Base-by-base conservation (phyloP, 1,140 invertebrate species). In the Caenorhabditis tropicalis region DNA sequence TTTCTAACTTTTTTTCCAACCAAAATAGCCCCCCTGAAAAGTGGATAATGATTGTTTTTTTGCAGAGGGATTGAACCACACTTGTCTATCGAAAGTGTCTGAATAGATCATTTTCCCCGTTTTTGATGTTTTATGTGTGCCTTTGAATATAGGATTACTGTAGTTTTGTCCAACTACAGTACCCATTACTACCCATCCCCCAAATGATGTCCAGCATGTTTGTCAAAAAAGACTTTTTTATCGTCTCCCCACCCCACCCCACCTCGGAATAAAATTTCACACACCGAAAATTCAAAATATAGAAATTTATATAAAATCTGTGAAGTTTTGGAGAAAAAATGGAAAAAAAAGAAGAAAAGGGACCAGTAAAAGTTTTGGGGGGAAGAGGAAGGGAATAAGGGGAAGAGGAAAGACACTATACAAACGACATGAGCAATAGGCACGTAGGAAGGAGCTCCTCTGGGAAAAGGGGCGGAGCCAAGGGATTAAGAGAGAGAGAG, bases 331-430 rank as follows among this genome's bases (percentile, higher is more conserved):
- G 12, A 43, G 12, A 6, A n/a, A n/a, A n/a, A n/a, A n/a, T n/a
- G n/a, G n/a, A n/a, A n/a, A n/a, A n/a, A n/a, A n/a, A n/a, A 46
- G 24, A 24, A 74, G 10, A 43, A 43, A 74, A 43, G 36, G n/a
- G 10, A 74, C 65, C 65, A 74, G 65, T 74, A 74, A 39, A 74
- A 39, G 65, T 74, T 74, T 74, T 74, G 65, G 65, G 65, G 29
- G n/a, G 31, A 39, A 27, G 9, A 15, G 10, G 29, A n/a, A 12
- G 15, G 2, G n/a, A 27, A 5, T 24, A 36, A 24, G 31, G 16
- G 2, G 16, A n/a, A n/a, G n/a, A 43, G n/a, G 36, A 74, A 74
- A 74, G 36, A 74, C 58, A 74, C 65, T 74, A 74, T 74, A 74
- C 65, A 74, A 24, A 27, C 58, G 58, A 65, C 58, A 74, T 74